Conservation (phyloP, 2,888 invertebrate species). For the Stenoptilia bipunctidactyla region DNA sequence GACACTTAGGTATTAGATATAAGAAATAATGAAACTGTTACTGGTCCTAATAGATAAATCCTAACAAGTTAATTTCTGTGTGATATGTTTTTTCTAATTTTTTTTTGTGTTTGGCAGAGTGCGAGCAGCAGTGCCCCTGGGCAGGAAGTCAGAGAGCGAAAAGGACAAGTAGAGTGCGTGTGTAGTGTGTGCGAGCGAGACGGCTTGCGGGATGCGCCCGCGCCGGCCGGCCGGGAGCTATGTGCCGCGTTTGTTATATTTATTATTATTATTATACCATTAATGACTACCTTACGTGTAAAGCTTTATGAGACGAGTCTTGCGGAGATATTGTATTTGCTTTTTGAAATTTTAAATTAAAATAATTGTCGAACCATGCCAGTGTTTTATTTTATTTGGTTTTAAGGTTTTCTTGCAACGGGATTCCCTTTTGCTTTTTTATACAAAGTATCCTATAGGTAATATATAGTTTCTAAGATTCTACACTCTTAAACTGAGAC, state of each 20-base stretch:
- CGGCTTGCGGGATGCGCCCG: constrained; percentile 9
- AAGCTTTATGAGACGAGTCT: constrained; percentile 69
- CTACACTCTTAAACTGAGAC: too few species aligned
- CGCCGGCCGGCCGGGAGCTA: too few species aligned
- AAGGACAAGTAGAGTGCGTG: constrained; percentile 81
- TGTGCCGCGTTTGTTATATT: constrained; percentile 64
- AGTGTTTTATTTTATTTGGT: constrained; percentile 22
- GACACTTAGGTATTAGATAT: too few species aligned
- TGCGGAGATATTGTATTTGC: constrained; percentile 70
- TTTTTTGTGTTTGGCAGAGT: constrained; percentile 84
- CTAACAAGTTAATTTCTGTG: too few species aligned
- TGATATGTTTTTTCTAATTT: too few species aligned
- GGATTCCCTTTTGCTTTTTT: too few species aligned
- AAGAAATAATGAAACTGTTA: too few species aligned
- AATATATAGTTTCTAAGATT: too few species aligned
- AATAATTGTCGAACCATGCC: constrained; percentile 56
- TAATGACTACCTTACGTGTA: constrained; percentile 62
- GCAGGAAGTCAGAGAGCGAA: constrained; percentile 86
- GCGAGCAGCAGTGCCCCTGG: constrained; percentile 89
- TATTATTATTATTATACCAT: constrained; percentile 61
- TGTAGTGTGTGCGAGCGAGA: constrained; percentile 25
- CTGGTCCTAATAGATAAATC: too few species aligned
- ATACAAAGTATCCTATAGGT: too few species aligned
- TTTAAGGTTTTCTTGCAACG: too few species aligned
- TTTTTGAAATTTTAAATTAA: constrained; percentile 72